A percentile compares a stretch with the other conserved stretches of the same genome.
These are phyloP conservation scores for Atta colombica DNA, from an alignment of 1,140 invertebrate genomes.

Conservation along the genomic window DNA sequence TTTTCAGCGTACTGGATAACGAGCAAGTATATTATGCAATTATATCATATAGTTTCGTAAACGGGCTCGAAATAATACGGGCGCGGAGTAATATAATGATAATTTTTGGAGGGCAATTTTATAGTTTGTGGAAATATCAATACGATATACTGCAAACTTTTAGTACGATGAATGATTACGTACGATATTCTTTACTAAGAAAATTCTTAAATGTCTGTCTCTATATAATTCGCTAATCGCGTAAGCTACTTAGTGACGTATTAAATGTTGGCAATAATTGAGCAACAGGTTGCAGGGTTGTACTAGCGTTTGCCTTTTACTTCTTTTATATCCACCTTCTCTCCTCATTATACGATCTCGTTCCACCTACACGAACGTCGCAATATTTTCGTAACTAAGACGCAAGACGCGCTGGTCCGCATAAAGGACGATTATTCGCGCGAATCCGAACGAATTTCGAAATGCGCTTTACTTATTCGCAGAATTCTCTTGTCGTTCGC, in stretches of 20 bases:
- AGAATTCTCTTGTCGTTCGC: background rate
- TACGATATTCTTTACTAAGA: constrained; percentile 25
- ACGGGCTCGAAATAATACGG: constrained; percentile 21
- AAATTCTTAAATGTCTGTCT: constrained; percentile 41
- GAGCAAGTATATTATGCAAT: constrained; percentile 21
- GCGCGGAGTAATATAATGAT: constrained; percentile 6
- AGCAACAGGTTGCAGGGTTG: constrained; percentile 9
- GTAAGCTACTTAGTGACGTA: constrained; percentile 17
- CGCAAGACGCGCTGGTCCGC: background rate
- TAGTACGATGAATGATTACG: constrained; percentile 32
- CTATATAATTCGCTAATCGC: constrained; percentile 43
- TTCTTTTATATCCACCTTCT: constrained; percentile 5
- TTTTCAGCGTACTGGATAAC: background rate
- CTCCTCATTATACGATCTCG: constrained; percentile 49
- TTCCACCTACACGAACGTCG: constrained; percentile 41
- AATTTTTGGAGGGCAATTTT: constrained; percentile 16
- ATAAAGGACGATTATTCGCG: background rate
- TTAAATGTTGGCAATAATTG: constrained; percentile 40
- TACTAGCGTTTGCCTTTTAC: background rate
- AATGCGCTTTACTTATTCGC: background rate
- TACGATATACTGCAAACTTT: background rate
- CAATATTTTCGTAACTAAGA: constrained; percentile 64
- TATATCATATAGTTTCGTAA: constrained; percentile 7
- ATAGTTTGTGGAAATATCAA: background rate
- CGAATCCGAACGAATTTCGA: constrained; percentile 5